Base-by-base conservation (phyloP, 2,888 invertebrate species). In the Xestia xanthographa region DNA sequence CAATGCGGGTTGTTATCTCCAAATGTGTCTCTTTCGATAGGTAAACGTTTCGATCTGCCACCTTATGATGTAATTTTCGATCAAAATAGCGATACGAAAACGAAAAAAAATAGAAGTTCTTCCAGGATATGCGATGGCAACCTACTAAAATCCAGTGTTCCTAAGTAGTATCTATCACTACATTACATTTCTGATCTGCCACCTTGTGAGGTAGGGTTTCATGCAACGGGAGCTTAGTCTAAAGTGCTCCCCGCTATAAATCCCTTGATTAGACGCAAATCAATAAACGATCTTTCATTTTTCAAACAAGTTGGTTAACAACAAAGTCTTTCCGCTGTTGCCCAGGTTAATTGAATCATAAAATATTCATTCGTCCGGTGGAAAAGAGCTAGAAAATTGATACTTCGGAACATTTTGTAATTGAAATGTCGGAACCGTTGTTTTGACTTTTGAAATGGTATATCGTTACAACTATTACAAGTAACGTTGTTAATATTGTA, bases 281-380 rank as follows among this genome's bases (percentile, higher is more conserved):
- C 74, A 66, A 72, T 50, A 80, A 34, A 12, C 26, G 34, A 66
- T 63, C 50, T 60, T 50, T 82, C 60, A 60, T 78, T 78, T 78
- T 66, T 66, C 34, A 48, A 58, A 38, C 43, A 53, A 66, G 14
- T 17, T 22, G 12, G 34, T 66, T 38, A 20, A 50, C 45, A 43
- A 26, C 26, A 56, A 41, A 63, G 26, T 41, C n/a, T 43, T 75
- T 60, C n/a, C 38, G 29, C 29, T 50, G 17, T 9, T 43, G 17
- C 34, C 41, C 34, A 48, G 41, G 53, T 75, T 74, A 73, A 81
- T 81, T 67, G 38, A 48, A 34, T 22, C 53, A 65, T 82, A 41
- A 82, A 82, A 75, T 68, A 79, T 79, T 68, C 34, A 67, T 1
- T 26, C 3, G 6, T 17, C 5, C 29, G 45, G 17, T 63, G 22